Conservation (phyloP, 2,888 invertebrate species). For the Lithophane ornitopus region DNA sequence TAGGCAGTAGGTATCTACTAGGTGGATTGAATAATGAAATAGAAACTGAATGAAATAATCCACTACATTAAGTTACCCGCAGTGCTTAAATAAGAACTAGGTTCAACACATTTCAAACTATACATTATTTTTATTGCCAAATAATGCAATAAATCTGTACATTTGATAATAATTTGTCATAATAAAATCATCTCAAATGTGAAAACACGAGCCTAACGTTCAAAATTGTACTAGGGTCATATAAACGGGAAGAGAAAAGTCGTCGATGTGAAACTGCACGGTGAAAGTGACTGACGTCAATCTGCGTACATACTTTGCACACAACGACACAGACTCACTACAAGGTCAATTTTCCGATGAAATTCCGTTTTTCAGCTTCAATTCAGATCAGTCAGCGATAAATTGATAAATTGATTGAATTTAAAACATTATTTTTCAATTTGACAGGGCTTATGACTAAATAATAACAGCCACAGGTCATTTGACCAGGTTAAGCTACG, state of each 20-base stretch:
- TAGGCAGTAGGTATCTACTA: not conserved
- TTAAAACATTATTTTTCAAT: not conserved
- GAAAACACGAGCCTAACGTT: constrained; percentile 9
- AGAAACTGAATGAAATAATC: not conserved
- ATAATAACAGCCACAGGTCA: not conserved
- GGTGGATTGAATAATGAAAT: not conserved
- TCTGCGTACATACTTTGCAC: constrained; percentile 2
- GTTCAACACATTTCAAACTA: too few species aligned
- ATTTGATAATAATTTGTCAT: not conserved
- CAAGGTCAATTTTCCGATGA: not conserved
- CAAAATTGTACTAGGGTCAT: constrained; percentile 13
- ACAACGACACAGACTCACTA: not conserved
- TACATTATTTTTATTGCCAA: too few species aligned
- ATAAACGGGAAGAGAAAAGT: constrained; percentile 12
- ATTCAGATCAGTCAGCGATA: too few species aligned
- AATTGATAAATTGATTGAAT: not conserved
- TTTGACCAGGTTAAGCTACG: too few species aligned
- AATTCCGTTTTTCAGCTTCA: too few species aligned
- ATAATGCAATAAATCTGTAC: too few species aligned
- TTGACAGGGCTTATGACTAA: not conserved
- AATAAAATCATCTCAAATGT: not conserved
- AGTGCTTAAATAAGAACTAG: not conserved
- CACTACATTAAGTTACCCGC: not conserved
- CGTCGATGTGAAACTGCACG: not conserved
- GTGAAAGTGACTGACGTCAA: not conserved